Conservation (phyloP, 1,140 invertebrate species). For the Hestina assimilis region DNA sequence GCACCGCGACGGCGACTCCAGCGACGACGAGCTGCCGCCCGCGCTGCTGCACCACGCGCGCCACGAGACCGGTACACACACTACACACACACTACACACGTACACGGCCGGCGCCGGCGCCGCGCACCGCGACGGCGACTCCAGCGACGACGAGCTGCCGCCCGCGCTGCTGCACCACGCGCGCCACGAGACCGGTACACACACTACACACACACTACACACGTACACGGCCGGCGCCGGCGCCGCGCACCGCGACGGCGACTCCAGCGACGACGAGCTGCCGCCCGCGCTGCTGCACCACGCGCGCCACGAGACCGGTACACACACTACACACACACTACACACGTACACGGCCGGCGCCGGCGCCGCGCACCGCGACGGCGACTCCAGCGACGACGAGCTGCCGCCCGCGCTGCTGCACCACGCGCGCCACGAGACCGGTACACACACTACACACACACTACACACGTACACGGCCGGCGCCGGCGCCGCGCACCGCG, state of each 20-base stretch:
- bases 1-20: slow-evolving; percentile 97
- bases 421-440: slow-evolving; percentile 70
- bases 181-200: slow-evolving; percentile 43
- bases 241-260: slow-evolving; percentile 91
- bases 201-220: too few species aligned
- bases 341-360: slow-evolving; percentile 41
- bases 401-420: slow-evolving; percentile 88
- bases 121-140: slow-evolving; percentile 95
- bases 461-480: too few species aligned
- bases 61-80: slow-evolving; percentile 48
- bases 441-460: too few species aligned
- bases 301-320: slow-evolving; percentile 53
- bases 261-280: slow-evolving; percentile 98
- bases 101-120: slow-evolving; percentile 44
- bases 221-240: slow-evolving; percentile 40
- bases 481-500: slow-evolving; percentile 84
- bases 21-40: slow-evolving; percentile 96
- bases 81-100: too few species aligned
- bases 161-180: slow-evolving; percentile 86
- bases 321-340: too few species aligned
- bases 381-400: slow-evolving; percentile 98
- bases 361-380: slow-evolving; percentile 88
- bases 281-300: slow-evolving; percentile 87
- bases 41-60: slow-evolving; percentile 83
- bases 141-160: slow-evolving; percentile 97